phyloP scores from a whole-genome alignment of 2,113 vertebrate species.

The Corapipo altera region DNA sequence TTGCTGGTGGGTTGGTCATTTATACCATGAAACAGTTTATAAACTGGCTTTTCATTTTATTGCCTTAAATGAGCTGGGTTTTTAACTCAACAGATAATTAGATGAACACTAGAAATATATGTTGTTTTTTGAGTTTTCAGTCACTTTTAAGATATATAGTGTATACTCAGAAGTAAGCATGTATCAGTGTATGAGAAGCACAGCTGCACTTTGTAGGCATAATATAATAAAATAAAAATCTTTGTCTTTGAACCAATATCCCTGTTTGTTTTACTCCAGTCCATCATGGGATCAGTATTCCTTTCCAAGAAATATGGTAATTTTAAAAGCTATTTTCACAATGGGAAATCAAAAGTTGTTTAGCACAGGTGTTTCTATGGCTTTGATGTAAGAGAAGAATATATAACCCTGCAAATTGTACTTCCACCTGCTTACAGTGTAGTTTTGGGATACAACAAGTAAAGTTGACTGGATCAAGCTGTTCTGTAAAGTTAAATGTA shows the following conservation, averaged over 20 bases:
- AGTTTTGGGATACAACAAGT: neutral
- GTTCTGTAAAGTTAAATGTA: neutral
- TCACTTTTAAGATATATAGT: neutral
- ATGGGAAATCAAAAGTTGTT: neutral
- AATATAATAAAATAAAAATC: neutral
- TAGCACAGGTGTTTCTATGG: neutral
- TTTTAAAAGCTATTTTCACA: neutral
- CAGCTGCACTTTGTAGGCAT: neutral
- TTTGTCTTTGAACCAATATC: neutral
- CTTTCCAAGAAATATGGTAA: neutral
- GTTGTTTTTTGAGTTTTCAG: neutral
- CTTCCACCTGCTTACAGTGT: neutral
- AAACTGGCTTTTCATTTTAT: constrained; percentile 14
- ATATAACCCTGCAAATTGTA: neutral
- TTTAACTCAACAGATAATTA: neutral
- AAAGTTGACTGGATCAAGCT: neutral
- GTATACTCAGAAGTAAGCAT: neutral
- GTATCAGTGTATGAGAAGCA: neutral
- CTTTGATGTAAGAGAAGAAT: neutral
- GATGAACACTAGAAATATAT: neutral
- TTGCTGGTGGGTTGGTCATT: constrained; percentile 1
- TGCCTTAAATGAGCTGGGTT: neutral
- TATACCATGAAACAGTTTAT: neutral
- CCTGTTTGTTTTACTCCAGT: neutral
- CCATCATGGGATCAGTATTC: neutral